phyloP scores from a whole-genome alignment of 2,113 vertebrate genomes.

The Thalassarche chlororhynchos region DNA sequence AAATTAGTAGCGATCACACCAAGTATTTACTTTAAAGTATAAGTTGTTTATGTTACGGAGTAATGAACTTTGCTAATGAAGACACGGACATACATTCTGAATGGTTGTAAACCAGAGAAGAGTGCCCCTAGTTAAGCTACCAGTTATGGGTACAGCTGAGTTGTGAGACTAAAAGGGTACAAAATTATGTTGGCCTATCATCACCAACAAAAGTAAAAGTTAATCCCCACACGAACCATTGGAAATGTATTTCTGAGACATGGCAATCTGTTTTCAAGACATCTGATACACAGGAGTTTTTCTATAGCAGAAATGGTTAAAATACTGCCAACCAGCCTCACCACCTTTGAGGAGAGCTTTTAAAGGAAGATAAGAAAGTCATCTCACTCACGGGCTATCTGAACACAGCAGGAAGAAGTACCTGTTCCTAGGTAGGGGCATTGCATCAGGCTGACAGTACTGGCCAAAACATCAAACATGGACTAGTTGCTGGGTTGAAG shows the following conservation, averaged over 20 bases:
- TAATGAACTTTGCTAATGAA: neutral
- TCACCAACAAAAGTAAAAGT: neutral
- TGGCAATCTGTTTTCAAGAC: neutral
- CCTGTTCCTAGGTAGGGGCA: neutral
- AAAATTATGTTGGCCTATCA: neutral
- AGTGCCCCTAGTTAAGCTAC: neutral
- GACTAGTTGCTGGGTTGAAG: neutral
- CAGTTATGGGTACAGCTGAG: neutral
- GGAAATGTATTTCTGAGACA: neutral
- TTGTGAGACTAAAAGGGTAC: neutral
- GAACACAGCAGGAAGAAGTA: neutral
- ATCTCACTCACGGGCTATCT: neutral
- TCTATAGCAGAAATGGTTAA: neutral
- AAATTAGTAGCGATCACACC: neutral
- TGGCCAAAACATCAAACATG: neutral
- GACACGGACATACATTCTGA: accelerated
- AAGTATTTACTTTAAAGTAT: neutral
- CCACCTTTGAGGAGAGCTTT: neutral
- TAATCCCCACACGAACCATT: neutral
- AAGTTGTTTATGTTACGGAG: neutral
- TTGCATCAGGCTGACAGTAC: neutral
- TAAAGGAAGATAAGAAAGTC: neutral
- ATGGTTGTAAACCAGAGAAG: neutral
- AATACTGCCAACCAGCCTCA: neutral
- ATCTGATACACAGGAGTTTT: too few relatives aligned